Evolutionary conservation across 2,113 vertebrate genomes (phyloP), one percentile per base, ranked within the genome.

Genomic region (Semicossyphus pulcher): DNA sequence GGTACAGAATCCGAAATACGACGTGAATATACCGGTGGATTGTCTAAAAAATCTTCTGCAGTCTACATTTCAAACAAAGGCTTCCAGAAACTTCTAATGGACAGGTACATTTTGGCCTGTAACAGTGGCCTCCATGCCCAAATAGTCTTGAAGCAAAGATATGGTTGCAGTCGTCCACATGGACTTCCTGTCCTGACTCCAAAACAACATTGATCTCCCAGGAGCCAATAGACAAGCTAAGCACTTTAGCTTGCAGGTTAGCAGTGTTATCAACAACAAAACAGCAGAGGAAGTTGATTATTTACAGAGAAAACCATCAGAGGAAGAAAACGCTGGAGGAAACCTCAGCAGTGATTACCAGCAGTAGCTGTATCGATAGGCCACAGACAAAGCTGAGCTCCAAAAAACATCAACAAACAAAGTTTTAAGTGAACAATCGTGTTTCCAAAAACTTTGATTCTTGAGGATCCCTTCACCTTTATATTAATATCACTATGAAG

Each of bases 251-350:
- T n/a, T 52, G 44, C 52, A n/a, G 0, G 63, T 57, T 60, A 81
- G 83, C 76, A 48, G 16, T 44, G 58, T 76, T 48, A 64, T 59
- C 49, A 51, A 31, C 62, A 61, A 36, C 28, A 45, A 49, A 18
- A 32, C 54, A 59, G 60, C 54, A 75, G 44, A 48, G 6, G 21
- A 16, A 52, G 34, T 44, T 5, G 34, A 73, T 28, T 37, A 31
- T 71, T 32, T 41, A 56, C 42, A 42, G 29, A 60, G n/a, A 60
- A 23, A 51, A 18, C 3, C 2, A 77, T 21, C 23, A 29, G 58
- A 42, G 51, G 52, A 58, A 69, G 68, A 75, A 52, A 68, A 42
- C 4, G 8, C 25, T 8, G 42, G n/a, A n/a, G 12, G 8, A 4
- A 31, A 8, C 31, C 31, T 31, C 58, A 47, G 39, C 29, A 1